Base-by-base conservation (phyloP, 2,797 vertebrate species). In the Pteropus rufus region DNA sequence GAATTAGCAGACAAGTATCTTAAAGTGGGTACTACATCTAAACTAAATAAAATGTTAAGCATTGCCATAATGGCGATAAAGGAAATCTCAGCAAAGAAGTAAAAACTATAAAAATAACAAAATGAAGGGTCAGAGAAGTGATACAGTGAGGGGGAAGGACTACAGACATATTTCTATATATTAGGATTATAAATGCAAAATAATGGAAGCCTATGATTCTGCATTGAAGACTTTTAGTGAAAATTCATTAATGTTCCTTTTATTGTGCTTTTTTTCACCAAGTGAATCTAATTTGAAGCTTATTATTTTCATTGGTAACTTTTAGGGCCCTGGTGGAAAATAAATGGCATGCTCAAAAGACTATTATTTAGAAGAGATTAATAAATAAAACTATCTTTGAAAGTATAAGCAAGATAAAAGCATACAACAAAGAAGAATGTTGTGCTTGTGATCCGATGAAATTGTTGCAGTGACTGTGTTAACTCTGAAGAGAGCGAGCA, bases 241-340 rank as follows among this genome's bases (percentile, higher is more conserved):
- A 19, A 60, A 49, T 58, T 72, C 49, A 73, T 81, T 39, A 49
- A 18, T 52, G 44, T 73, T 92, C 4, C 36, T n/a, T 44, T 58
- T 23, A 31, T 8, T 46, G 5, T 58, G 19, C 12, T 52, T 29
- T 34, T 19, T 19, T 75, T 3, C 21, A 64, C 14, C 75, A 54
- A 80, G 60, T 52, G 14, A 84, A 88, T 46, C 21, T n/a, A 41
- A 95, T 65, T 39, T 94, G 44, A 91, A 70, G 49, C 16, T 72
- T 60, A 84, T n/a, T 73, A 64, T 19, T 82, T 92, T 72, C 34
- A 41, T 10, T 56, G 44, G 18, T 41, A 26, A 44, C 21, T 80
- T 39, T 84, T 9, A 79, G 54, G 81, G 21, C 60, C 34, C 75
- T 87, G 39, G n/a, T 4, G 80, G n/a, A 12, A 93, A 79, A 39